A percentile compares a stretch with the other conserved stretches of the same genome.
Evolutionary conservation across 2,797 vertebrate species (phyloP).

Genomic region (Chaunax sp.): DNA sequence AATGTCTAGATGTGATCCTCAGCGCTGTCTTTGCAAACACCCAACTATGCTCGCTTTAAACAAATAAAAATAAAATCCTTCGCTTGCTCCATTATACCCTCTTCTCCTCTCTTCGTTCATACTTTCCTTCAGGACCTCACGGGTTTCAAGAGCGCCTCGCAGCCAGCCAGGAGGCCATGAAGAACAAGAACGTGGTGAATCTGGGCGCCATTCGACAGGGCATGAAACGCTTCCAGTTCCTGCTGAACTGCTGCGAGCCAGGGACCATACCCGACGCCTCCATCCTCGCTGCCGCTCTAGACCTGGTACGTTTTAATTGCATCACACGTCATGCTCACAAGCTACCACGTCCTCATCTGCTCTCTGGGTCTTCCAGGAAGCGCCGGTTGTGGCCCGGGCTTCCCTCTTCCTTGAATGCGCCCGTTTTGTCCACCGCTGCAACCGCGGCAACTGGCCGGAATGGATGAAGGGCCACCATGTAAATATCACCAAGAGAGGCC

Average conservation of each 20-base stretch:
- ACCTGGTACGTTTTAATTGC: constrained; percentile 85
- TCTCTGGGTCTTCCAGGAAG: constrained; percentile 83
- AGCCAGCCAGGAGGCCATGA: constrained; percentile 93
- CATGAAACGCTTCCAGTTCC: constrained; percentile 99
- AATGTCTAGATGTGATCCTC: constrained; percentile 37
- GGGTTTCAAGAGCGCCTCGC: constrained; percentile 94
- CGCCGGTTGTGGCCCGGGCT: constrained; percentile 94
- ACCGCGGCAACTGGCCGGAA: constrained; percentile 98
- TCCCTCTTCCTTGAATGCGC: constrained; percentile 97
- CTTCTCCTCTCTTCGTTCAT: constrained; percentile 25
- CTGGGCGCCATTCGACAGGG: constrained; percentile 97
- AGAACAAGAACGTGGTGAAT: constrained; percentile 97
- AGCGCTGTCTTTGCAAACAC: not conserved
- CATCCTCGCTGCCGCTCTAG: constrained; percentile 95
- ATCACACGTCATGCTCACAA: too few species aligned
- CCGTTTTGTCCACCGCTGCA: constrained; percentile 97
- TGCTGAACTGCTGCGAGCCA: constrained; percentile 98
- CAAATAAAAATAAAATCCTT: not conserved
- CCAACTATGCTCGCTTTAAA: not conserved
- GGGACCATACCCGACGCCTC: constrained; percentile 98
- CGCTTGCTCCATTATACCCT: constrained; percentile 17
- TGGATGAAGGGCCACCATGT: constrained; percentile 99
- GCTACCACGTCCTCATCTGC: too few species aligned
- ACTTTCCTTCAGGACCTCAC: constrained; percentile 87
- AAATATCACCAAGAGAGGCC: constrained; percentile 95